Base-by-base conservation (phyloP, 2,888 invertebrate genomes). In the Sipha maydis region DNA sequence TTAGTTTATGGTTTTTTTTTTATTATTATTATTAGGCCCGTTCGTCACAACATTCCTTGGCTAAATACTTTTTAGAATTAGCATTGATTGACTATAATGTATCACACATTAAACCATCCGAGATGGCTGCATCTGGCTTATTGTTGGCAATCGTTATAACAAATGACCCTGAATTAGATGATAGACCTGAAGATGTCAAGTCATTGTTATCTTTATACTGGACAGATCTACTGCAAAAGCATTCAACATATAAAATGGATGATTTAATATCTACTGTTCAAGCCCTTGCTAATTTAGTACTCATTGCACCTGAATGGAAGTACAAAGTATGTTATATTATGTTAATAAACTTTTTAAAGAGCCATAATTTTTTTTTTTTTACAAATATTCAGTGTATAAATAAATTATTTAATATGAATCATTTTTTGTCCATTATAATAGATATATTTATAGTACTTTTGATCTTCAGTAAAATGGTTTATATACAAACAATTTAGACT, bases 11-110 rank as follows among this genome's bases (percentile, higher is more conserved):
- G 48, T 48, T 14, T 38, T 41, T 9, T 41, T 71, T 67, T 89
- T 78, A 34, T 34, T 84, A 85, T 90, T 89, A 83, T 89, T 92
- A 79, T 92, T n/a, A 95, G 95, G 96, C 96, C 82, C 93, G 93
- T 82, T 93, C 94, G 38, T 91, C 93, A 67, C 94, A 95, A 90
- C 97, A 97, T 91, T 95, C 95, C 85, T 93, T 97, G 92, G 96
- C 97, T 25, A 98, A 99, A 92, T 99, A 97, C 92, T 94, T 99
- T 89, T 94, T 98, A 91, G 99, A 99, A 92, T 93, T 98, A 90
- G 94, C 95, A 86, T 93, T 98, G 77, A 92, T 97, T 14, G 96
- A 98, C 89, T 97, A 98, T 91, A 93, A 94, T 25, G 93, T 97
- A 93, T 94, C 95, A 34, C 94, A 95, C 91, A 94, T 95, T 91